Percentiles rank a stretch among this genome's conserved stretches.
Evolutionary conservation across 2,797 vertebrate species (phyloP).

Genomic region (Anguilla obscura): DNA sequence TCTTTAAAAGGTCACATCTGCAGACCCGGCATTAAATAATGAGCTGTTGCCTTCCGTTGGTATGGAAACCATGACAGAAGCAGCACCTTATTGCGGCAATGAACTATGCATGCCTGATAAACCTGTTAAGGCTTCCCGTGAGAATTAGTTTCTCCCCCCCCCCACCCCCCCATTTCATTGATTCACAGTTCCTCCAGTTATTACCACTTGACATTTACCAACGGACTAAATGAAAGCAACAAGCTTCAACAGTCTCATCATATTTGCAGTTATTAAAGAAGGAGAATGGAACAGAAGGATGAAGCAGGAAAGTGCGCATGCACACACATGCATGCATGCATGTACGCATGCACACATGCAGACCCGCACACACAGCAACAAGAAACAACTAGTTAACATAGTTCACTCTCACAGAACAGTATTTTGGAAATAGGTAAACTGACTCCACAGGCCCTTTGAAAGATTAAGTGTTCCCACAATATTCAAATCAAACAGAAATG

Average conservation of each 20-base stretch:
- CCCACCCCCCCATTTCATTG: not conserved
- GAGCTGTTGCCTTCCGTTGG: constrained; percentile 8
- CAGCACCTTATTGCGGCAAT: not conserved
- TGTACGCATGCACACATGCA: not conserved
- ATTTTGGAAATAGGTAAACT: not conserved
- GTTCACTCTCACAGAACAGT: not conserved
- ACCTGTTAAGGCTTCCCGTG: not conserved
- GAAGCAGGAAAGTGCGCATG: not conserved
- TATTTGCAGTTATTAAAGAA: not conserved
- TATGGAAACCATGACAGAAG: constrained; percentile 11
- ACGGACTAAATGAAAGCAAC: too few relatives aligned
- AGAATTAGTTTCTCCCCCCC: not conserved
- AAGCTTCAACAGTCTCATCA: not conserved
- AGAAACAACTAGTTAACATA: not conserved
- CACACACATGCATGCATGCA: not conserved
- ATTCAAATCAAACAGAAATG: not conserved
- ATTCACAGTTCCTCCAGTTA: not conserved
- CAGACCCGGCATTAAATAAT: not conserved
- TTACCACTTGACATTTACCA: constrained; percentile 7
- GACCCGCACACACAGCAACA: not conserved
- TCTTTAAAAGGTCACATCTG: constrained; percentile 22
- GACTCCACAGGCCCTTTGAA: not conserved
- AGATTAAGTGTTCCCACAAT: not conserved
- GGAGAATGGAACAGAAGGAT: not conserved
- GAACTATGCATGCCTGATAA: not conserved